Base-by-base conservation (phyloP, 2,797 vertebrate species). In the Pseudocheirus occidentalis region DNA sequence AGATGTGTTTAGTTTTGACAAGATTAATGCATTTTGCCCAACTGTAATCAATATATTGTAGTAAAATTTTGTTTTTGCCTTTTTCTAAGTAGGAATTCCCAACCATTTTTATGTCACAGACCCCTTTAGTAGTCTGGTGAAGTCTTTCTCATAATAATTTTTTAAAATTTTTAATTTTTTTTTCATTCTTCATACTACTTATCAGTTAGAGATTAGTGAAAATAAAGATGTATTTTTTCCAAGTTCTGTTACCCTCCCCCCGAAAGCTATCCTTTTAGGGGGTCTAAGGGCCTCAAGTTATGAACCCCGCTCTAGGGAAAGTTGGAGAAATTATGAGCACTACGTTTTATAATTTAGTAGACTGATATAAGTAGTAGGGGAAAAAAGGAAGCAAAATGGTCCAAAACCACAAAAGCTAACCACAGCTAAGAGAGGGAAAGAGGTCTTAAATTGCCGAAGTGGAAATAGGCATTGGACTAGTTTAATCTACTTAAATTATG, bases 331-430 rank as follows among this genome's bases (percentile, higher is more conserved):
- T 28, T 56, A 59, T 54, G 46, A 56, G 91, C 18, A 81, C 16
- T 6, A 91, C 53, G 50, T 58, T 81, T 93, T 52, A 87, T n/a
- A 58, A 11, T 81, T 81, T 24, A 81, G n/a, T 46, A 81, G 29
- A 81, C 10, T 6, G n/a, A 24, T 3, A 81, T 14, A n/a, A 16
- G n/a, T 10, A 14, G n/a, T 34, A 55, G 50, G 1, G 29, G 34
- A 34, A 87, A 93, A 91, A 52, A 14, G 28, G 91, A 95, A 95
- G 73, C 11, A 53, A 29, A 93, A 91, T 28, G 54, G n/a, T 87
- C 91, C 62, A 3, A 81, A 73, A 46, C 66, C 66, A 46, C 66
- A 46, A 81, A 81, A 24, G 4, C 66, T 94, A 90, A 87, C 52
- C 62, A 46, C 50, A 40, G 54, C 12, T 18, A 55, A 92, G 56